Evolutionary conservation across 2,888 invertebrate genomes (phyloP).

Genomic region (Keiferia lycopersicella): DNA sequence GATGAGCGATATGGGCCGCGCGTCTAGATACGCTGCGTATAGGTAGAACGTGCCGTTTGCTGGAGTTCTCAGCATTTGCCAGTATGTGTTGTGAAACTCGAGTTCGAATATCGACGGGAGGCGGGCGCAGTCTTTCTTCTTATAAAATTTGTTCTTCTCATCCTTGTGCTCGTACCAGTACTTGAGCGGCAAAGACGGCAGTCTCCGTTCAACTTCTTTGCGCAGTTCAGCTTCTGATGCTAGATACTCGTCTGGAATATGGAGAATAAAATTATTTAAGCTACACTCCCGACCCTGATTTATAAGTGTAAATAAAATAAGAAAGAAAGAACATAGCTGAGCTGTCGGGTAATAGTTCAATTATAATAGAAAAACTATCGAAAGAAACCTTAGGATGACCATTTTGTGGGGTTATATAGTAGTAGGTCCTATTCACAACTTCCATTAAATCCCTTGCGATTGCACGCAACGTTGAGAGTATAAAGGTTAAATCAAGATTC

Average conservation of each 20-base stretch:
- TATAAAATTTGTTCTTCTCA: conserved; percentile 84
- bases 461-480: too few species aligned
- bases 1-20: conserved; percentile 87
- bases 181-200: conserved; percentile 91
- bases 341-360: too few species aligned
- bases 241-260: conserved; percentile 53
- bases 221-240: conserved; percentile 87
- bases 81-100: conserved; percentile 96
- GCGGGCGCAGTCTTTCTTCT: conserved; percentile 89
- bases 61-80: conserved; percentile 92
- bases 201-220: conserved; percentile 88
- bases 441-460: too few species aligned
- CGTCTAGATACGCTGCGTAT: conserved; percentile 94
- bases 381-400: too few species aligned
- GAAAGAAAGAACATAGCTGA: too few species aligned
- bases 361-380: too few species aligned
- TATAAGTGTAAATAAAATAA: too few species aligned
- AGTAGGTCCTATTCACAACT: too few species aligned
- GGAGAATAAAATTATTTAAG: background rate
- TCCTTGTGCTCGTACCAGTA: conserved; percentile 93
- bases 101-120: conserved; percentile 94
- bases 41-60: conserved; percentile 94
- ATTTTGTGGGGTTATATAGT: too few species aligned
- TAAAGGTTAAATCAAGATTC: too few species aligned
- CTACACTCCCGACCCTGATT: background rate